Conservation (phyloP, 2,113 vertebrate species). For the Alethe castanea region DNA sequence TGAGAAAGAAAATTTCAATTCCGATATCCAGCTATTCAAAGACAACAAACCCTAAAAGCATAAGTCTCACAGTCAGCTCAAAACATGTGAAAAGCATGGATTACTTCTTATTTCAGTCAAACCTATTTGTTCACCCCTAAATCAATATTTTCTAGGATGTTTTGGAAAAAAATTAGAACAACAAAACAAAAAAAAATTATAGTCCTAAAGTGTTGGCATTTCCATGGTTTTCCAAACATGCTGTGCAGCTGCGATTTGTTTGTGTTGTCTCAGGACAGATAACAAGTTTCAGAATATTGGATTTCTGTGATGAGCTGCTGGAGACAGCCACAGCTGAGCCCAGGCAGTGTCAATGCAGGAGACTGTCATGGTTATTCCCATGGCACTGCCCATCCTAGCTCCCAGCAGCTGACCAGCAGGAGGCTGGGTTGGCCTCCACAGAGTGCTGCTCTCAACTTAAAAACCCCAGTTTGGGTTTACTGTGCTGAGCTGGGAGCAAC, state of each 20-base stretch:
- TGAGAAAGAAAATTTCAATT: not conserved
- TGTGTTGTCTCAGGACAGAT: not conserved
- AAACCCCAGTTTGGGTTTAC: not conserved
- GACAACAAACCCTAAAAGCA: not conserved
- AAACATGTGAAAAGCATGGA: not conserved
- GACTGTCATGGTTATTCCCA: rapidly evolving
- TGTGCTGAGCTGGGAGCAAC: not conserved
- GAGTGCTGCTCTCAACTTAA: not conserved
- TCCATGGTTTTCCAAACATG: not conserved
- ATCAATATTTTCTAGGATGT: not conserved
- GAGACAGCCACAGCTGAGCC: not conserved
- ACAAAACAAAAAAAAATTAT: not conserved
- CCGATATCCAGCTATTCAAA: not conserved
- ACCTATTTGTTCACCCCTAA: not conserved
- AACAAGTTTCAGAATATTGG: not conserved
- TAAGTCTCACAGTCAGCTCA: not conserved
- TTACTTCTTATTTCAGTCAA: not conserved
- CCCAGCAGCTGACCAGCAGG: rapidly evolving
- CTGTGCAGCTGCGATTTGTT: not conserved
- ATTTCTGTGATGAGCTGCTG: not conserved
- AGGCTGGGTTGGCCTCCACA: not conserved
- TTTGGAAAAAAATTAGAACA: not conserved
- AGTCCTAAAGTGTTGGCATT: not conserved
- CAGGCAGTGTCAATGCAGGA: rapidly evolving
- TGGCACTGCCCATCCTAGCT: rapidly evolving